phyloP scores from a whole-genome alignment of 1,140 invertebrate species.

The Drosophila orena region DNA sequence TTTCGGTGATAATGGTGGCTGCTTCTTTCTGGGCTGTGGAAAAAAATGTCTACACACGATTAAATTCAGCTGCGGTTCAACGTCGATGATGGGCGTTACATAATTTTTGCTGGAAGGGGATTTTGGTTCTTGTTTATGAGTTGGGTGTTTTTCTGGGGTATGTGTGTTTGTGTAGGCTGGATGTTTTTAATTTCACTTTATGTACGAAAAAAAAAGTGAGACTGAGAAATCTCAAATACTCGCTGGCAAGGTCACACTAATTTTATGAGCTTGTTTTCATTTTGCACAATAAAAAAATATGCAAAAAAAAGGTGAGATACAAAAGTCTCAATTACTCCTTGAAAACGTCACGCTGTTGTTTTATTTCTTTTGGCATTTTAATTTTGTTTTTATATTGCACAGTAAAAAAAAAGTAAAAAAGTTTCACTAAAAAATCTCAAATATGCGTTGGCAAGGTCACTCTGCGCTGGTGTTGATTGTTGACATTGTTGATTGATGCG shows the following conservation, averaged over 20 bases:
- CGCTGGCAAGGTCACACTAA: constrained; percentile 27
- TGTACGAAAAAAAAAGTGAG: constrained; percentile 1
- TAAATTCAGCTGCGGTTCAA: constrained; percentile 59
- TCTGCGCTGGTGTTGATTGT: constrained; percentile 55
- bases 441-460: constrained; percentile 27
- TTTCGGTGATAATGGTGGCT: constrained; percentile 56
- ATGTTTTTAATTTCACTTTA: constrained; percentile 1
- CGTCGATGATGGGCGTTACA: constrained; percentile 24
- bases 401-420: constrained; percentile 41
- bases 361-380: not conserved
- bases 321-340: not conserved
- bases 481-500: constrained; percentile 67
- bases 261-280: not conserved
- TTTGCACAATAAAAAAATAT: constrained; percentile 32
- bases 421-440: constrained; percentile 9
- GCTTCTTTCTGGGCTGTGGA: constrained; percentile 64
- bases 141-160: not conserved
- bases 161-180: constrained; percentile 25
- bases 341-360: not conserved
- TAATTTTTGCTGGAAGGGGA: constrained; percentile 22
- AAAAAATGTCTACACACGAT: constrained; percentile 79
- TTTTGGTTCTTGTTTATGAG: constrained; percentile 10
- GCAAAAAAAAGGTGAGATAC: not conserved
- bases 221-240: constrained; percentile 8
- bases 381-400: not conserved